Evolutionary conservation across 2,113 vertebrate genomes (phyloP), one percentile per base, ranked within the genome.

Genomic region (Perccottus glenii): DNA sequence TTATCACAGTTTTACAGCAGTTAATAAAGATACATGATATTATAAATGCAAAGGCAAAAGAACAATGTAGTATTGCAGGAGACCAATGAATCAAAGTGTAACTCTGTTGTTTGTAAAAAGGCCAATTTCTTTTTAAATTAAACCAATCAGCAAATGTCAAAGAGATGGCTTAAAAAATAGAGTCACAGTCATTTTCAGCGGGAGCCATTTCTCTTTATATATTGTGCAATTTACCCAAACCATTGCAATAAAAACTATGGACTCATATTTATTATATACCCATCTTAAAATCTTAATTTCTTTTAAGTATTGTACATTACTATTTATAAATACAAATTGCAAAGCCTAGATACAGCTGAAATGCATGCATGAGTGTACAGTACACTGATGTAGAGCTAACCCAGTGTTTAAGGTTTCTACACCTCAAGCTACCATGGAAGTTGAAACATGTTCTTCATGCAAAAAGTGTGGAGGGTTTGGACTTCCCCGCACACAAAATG

Each of bases 1-100:
- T 92, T 91, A 95, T 94, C 94, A 95, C 93, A 85, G 92, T 87
- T 87, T 91, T 92, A 94, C 92, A 93, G 95, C 93, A 94, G 86
- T 88, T 94, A 93, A 93, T 93, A 87, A 85, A 80, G 91, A 95
- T 94, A 94, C 90, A 87, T 74, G 72, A 71, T 52, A 57, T 51
- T 32, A 42, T 47, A 60, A 83, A 87, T 92, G 92, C 92, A 93
- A 92, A 92, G 93, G 93, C 92, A 73, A 81, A 11, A 66, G 69
- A 82, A 83, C 72, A 70, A 60, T 69, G 75, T 77, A 70, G 66
- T 88, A 86, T 86, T 87, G 81, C 89, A 86, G 70, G 72, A 73
- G 80, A 78, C 71, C 66, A 51, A 57, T 78, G 75, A 84, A 85
- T 77, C 73, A 67, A 73, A 80, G 73, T 68, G 69, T 78, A 53